phyloP scores from a whole-genome alignment of 2,113 vertebrate species.

The Callithrix jacchus region DNA sequence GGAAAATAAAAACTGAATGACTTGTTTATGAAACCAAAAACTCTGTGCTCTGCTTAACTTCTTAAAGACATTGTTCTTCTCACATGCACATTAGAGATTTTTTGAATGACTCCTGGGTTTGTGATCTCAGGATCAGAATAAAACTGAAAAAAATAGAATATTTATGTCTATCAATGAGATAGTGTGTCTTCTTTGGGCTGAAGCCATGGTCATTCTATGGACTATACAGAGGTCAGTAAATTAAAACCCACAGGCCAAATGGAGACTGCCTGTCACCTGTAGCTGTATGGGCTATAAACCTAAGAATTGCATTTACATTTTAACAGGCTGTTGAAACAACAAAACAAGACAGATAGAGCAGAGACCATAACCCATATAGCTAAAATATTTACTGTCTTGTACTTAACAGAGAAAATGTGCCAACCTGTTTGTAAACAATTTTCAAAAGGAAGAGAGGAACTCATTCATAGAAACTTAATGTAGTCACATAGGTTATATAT shows the following conservation, averaged over 20 bases:
- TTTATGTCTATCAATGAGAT: not conserved
- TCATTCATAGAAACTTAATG: not conserved
- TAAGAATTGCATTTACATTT: slow-evolving; percentile 31
- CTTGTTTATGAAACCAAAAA: slow-evolving; percentile 27
- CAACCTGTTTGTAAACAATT: not conserved
- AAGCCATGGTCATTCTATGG: not conserved
- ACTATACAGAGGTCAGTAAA: slow-evolving; percentile 6
- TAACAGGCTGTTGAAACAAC: not conserved
- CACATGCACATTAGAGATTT: not conserved
- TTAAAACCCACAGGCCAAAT: slow-evolving; percentile 3
- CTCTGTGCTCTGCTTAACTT: not conserved
- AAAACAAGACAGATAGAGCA: not conserved
- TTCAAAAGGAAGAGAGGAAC: not conserved
- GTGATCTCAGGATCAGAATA: slow-evolving; percentile 5
- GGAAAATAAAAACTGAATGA: slow-evolving; percentile 31
- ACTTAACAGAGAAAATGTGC: not conserved
- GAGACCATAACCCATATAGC: not conserved
- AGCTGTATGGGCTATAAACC: not conserved
- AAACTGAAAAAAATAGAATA: not conserved
- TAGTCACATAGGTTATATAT: not conserved
- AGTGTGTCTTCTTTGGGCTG: not conserved
- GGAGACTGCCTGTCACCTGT: not conserved
- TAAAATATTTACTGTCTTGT: slow-evolving; percentile 13
- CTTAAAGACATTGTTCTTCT: slow-evolving; percentile 22
- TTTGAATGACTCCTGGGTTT: not conserved